Conservation (phyloP, 2,888 invertebrate genomes). For the Nymphalis urticae region DNA sequence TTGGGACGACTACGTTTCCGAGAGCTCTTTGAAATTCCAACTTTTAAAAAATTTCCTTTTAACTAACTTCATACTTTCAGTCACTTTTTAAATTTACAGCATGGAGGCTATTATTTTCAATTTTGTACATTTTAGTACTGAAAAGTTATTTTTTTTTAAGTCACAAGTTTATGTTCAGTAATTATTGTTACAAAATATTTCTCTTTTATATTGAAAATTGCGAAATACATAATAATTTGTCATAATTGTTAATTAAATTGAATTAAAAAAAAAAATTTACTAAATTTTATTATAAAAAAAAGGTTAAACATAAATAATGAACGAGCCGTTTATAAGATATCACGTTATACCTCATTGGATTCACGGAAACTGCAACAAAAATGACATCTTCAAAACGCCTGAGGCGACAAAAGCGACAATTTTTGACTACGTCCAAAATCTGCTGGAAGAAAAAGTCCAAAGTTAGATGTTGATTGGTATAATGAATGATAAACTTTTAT, state of each 20-base stretch:
- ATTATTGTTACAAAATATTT: neutral
- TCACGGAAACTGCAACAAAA: neutral
- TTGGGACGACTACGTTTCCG: slow-evolving; percentile 14
- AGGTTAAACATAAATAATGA: too few relatives aligned
- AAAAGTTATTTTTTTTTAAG: neutral
- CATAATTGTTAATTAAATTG: neutral
- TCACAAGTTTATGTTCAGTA: neutral
- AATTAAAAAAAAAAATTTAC: neutral
- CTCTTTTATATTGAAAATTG: neutral
- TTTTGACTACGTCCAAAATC: too few relatives aligned
- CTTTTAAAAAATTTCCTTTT: slow-evolving; percentile 26
- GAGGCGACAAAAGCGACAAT: too few relatives aligned
- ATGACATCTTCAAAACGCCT: neutral
- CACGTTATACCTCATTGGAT: too few relatives aligned
- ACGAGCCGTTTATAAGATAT: too few relatives aligned
- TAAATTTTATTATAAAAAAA: neutral
- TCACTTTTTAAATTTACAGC: slow-evolving; percentile 19
- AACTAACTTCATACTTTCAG: slow-evolving; percentile 21
- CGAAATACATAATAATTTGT: neutral
- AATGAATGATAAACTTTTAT: too few relatives aligned
- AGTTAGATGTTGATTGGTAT: too few relatives aligned
- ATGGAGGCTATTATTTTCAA: slow-evolving; percentile 19
- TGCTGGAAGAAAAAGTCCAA: too few relatives aligned
- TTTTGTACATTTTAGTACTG: slow-evolving; percentile 17
- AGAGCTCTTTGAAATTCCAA: slow-evolving; percentile 21